Base-by-base conservation (phyloP, 1,140 invertebrate genomes). In the Parapsyche elsis region DNA sequence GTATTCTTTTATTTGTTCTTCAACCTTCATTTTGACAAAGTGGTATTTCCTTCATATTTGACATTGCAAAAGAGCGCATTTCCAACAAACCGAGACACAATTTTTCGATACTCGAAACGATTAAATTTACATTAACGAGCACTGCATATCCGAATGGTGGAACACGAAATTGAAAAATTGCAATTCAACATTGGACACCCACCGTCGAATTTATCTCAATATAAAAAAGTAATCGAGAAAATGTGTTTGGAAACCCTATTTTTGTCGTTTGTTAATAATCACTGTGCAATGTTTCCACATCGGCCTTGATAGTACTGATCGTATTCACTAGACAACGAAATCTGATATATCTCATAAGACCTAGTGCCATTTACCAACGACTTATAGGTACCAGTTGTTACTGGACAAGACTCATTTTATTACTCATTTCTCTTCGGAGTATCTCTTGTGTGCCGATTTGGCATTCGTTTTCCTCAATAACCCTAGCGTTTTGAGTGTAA, bases 251-350 rank as follows among this genome's bases (percentile, higher is more conserved):
- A 73, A 73, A 73, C 16, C 10, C 19, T 38, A 46, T 73, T 46
- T 73, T 73, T 73, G 46, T 46, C 71, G 14, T 46, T 73, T 73
- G 38, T 46, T 45, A 14, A 78, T 53, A 0, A 77, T 26, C 46
- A 19, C 38, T 71, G 71, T 38, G 79, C 71, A 80, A 80, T 57
- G 67, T 76, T 77, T 76, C 64, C 67, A 71, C 74, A 71, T 71
- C 74, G 79, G 79, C 79, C 79, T 80, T 80, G 79, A 73, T 70
- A 53, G 64, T 30, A 70, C 79, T 76, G 79, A 80, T 80, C 79
- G 59, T 80, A 80, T 80, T 80, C 79, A 76, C 61, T 26, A 80
- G 67, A 71, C 79, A 76, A 71, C 79, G 79, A 53, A 80, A 80
- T 80, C 73, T 26, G 79, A 80, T 80, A 80, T 76, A 77, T 77